phyloP scores from a whole-genome alignment of 23 tunicate species.

The Styela plicata region DNA sequence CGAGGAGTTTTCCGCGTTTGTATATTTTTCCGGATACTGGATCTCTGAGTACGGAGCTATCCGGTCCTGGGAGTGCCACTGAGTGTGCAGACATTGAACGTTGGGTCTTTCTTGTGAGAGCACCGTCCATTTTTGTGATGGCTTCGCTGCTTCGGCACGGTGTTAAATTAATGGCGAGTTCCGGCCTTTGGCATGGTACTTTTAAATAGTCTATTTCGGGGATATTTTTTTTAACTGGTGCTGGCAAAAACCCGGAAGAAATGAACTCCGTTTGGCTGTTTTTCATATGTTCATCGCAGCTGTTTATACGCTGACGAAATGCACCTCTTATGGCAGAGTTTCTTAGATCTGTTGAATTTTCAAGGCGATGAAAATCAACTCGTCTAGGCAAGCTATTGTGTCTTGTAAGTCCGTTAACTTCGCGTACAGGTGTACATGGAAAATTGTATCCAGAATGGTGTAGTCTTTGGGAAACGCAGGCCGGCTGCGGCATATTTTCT shows the following conservation, averaged over 20 bases:
- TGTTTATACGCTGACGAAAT: neutral
- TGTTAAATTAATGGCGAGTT: conserved; percentile 5
- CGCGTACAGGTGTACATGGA: neutral
- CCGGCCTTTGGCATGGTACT: neutral
- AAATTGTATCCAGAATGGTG: neutral
- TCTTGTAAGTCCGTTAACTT: neutral
- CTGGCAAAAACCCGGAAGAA: neutral
- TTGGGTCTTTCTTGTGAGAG: conserved; percentile 12
- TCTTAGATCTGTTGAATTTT: neutral
- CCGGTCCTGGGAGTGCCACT: conserved; percentile 29
- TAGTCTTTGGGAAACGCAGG: neutral
- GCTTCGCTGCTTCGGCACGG: neutral
- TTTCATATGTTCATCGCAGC: neutral
- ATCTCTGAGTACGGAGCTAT: conserved; percentile 28
- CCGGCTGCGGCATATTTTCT: neutral
- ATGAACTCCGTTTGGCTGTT: neutral
- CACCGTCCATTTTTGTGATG: neutral
- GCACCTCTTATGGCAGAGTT: neutral
- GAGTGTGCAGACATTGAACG: conserved; percentile 39
- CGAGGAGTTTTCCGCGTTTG: conserved; percentile 28
- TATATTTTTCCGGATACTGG: conserved; percentile 23
- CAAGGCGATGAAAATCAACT: neutral
- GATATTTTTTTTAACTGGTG: neutral
- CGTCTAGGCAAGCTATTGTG: conserved; percentile 10
- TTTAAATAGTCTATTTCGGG: neutral